Conservation (phyloP, 2,888 invertebrate species). For the Meta bourneti region DNA sequence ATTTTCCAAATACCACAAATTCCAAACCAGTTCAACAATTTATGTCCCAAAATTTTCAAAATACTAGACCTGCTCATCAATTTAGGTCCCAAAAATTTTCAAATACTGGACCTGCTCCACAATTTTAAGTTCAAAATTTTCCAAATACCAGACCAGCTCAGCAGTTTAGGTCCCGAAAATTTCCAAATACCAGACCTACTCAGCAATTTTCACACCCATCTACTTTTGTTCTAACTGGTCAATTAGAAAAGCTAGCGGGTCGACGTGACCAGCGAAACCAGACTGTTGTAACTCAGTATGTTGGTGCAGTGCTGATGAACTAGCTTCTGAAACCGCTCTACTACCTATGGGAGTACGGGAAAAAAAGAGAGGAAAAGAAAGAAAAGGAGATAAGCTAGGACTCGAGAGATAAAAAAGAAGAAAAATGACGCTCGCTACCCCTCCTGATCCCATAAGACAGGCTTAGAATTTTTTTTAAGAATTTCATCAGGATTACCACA, state of each 20-base stretch:
- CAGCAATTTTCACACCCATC: slow-evolving; percentile 22
- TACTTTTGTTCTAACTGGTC: slow-evolving; percentile 34
- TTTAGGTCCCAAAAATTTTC: too few relatives aligned
- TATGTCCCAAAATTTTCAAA: too few relatives aligned
- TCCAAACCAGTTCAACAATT: too few relatives aligned
- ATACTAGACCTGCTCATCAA: too few relatives aligned
- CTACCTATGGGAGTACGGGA: slow-evolving; percentile 1
- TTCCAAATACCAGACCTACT: too few relatives aligned
- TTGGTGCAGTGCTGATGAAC: not conserved
- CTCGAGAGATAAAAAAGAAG: slow-evolving; percentile 10
- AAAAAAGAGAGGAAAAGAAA: not conserved
- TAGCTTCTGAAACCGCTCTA: slow-evolving; percentile 28
- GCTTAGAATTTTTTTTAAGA: not conserved
- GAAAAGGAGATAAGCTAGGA: slow-evolving; percentile 34
- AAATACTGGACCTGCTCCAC: too few relatives aligned
- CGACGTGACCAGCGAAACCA: slow-evolving; percentile 7
- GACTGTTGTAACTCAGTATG: slow-evolving; percentile 47
- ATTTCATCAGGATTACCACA: not conserved
- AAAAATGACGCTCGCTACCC: not conserved
- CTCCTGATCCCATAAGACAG: not conserved
- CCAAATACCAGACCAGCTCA: too few relatives aligned
- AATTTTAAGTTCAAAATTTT: too few relatives aligned
- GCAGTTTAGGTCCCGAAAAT: too few relatives aligned
- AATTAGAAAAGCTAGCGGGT: slow-evolving; percentile 28
- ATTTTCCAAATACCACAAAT: too few relatives aligned